Evolutionary conservation across 2,797 vertebrate genomes (phyloP), one percentile per base, ranked within the genome.

Genomic region (Emydoidea blandingii): DNA sequence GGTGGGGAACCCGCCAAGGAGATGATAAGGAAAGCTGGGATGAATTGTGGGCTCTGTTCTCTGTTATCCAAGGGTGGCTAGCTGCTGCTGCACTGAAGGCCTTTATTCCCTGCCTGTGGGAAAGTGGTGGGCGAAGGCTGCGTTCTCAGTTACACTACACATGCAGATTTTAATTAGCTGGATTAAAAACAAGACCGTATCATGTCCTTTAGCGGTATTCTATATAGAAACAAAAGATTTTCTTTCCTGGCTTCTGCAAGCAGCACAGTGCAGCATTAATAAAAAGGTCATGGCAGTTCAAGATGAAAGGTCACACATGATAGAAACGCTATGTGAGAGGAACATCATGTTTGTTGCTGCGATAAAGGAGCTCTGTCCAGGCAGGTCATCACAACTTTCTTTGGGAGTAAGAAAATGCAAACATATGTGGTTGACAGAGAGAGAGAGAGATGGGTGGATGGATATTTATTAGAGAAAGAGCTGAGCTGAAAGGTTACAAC

Each of bases 21-120:
- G 96, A 96, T 96, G 97, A 98, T 97, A 98, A 97, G 97, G 95
- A 96, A 93, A 83, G 94, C 90, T 76, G 98, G 89, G 97, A 99
- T 99, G 99, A 99, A 99, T 99, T 98, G 97, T 98, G 86, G 85
- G 97, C 98, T 99, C 99, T 99, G 99, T 99, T 99, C 98, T 95
- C 96, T 96, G 96, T 97, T 97, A 96, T 97, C 97, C 96, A 97
- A 98, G 98, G 94, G 93, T 93, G 95, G 95, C 90, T 97, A 88
- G 97, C 97, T 97, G 96, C 88, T 93, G 91, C 97, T 82, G 97
- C 97, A 98, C 98, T 98, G 98, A 98, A 98, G 98, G 97, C 98
- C 98, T 99, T 99, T 99, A 98, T 99, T 98, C 98, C 97, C 95
- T 90, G 98, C 99, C 98, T 98, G 99, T 99, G 99, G 99, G 99